Evolutionary conservation across 53 echinoderm and acorn worm species (phyloP).

Genomic region (Astropecten irregularis): DNA sequence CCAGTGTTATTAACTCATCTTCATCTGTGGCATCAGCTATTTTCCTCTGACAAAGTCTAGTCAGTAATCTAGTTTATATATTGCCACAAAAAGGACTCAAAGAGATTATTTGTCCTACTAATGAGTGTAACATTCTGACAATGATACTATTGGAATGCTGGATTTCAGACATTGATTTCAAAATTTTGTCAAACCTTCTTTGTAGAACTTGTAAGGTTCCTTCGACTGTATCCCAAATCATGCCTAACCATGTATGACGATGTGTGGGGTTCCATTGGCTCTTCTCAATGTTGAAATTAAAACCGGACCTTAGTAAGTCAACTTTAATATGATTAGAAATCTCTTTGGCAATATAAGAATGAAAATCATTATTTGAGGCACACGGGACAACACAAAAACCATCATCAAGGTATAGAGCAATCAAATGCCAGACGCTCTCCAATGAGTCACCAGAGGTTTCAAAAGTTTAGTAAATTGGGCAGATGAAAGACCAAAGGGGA

Average conservation of each 20-base stretch:
- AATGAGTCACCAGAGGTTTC: not conserved
- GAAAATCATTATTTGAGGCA: too few relatives aligned
- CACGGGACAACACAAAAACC: conserved; percentile 2
- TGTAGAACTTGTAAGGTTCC: not conserved
- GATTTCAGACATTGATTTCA: not conserved
- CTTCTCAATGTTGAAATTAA: too few relatives aligned
- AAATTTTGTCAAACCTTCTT: not conserved
- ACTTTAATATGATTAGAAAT: not conserved
- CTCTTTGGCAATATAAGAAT: not conserved
- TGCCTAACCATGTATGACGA: not conserved
- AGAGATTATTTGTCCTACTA: not conserved
- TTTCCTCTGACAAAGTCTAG: not conserved
- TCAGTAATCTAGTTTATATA: conserved; percentile 1
- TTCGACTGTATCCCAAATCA: not conserved
- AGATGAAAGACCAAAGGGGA: conserved; percentile 14
- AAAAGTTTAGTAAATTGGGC: not conserved
- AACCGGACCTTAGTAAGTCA: not conserved
- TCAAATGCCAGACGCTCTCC: conserved; percentile 10
- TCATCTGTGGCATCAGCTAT: not conserved
- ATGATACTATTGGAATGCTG: not conserved
- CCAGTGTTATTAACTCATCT: not conserved
- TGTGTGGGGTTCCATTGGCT: not conserved
- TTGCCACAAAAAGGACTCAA: not conserved
- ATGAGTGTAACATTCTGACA: not conserved
- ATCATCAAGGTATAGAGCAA: too few relatives aligned